phyloP scores from a whole-genome alignment of 2,888 invertebrate genomes.

The Tridacna crocea region DNA sequence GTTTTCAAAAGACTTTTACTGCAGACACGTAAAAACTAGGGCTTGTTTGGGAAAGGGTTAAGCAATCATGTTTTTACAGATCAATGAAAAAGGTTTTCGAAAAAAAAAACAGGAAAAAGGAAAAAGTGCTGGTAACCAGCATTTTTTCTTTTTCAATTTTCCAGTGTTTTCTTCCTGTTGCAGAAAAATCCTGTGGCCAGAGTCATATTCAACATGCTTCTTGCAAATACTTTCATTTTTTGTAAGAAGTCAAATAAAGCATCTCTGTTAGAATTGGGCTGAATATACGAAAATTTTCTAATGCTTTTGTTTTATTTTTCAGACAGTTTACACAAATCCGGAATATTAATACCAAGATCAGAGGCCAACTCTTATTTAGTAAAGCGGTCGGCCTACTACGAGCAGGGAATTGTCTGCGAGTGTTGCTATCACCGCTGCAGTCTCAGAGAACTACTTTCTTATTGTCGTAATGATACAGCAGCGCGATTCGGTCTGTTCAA shows the following conservation, averaged over 20 bases:
- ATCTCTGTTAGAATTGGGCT: too few species aligned
- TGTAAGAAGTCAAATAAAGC: not conserved
- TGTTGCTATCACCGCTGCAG: constrained; percentile 61
- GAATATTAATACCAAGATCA: constrained; percentile 38
- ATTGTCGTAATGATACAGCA: constrained; percentile 41
- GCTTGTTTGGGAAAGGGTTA: too few species aligned
- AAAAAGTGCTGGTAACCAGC: too few species aligned
- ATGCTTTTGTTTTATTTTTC: not conserved
- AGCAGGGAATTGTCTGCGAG: constrained; percentile 63
- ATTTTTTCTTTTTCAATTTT: too few species aligned
- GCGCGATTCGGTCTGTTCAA: constrained; percentile 51
- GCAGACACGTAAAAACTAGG: too few species aligned
- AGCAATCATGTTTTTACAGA: too few species aligned
- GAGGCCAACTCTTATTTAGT: constrained; percentile 60
- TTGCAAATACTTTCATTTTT: not conserved
- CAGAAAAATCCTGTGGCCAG: not conserved
- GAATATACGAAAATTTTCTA: not conserved
- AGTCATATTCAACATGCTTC: not conserved
- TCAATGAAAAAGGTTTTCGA: too few species aligned
- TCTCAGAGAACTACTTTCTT: constrained; percentile 54
- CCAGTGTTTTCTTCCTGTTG: not conserved
- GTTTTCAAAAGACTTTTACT: too few species aligned
- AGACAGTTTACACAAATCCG: not conserved
- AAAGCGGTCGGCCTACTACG: constrained; percentile 56
- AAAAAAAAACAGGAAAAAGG: too few species aligned